Conservation (phyloP, 2,113 vertebrate species). For the Pavo muticus region DNA sequence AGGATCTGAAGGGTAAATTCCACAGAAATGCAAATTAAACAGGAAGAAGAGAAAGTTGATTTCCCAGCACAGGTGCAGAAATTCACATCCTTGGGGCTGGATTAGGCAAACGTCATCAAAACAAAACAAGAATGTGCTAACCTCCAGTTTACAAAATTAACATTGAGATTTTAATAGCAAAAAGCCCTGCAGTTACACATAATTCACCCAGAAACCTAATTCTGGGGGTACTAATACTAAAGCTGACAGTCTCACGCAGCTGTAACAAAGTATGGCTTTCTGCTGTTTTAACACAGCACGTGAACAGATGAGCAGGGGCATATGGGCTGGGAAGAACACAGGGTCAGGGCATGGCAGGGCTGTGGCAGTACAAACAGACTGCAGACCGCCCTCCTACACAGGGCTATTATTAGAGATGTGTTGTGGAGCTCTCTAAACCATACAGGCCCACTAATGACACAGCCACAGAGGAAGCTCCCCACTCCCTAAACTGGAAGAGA, state of each 20-base stretch:
- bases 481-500: not conserved
- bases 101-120: not conserved
- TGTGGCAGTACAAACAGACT: not conserved
- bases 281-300: not conserved
- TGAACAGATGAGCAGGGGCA: not conserved
- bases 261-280: not conserved
- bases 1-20: not conserved
- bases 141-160: not conserved
- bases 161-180: not conserved
- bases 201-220: not conserved
- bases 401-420: not conserved
- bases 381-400: not conserved
- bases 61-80: not conserved
- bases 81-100: not conserved
- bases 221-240: not conserved
- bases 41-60: not conserved
- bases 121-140: not conserved
- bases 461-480: not conserved
- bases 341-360: not conserved
- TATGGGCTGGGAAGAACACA: not conserved
- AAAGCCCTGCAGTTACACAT: not conserved
- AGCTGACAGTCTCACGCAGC: not conserved
- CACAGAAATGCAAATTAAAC: not conserved
- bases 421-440: not conserved
- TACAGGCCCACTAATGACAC: not conserved